A percentile compares a stretch with the other conserved stretches of the same genome.
Evolutionary conservation across 2,888 invertebrate species (phyloP).

Genomic region (Meghimatium bilineatum): DNA sequence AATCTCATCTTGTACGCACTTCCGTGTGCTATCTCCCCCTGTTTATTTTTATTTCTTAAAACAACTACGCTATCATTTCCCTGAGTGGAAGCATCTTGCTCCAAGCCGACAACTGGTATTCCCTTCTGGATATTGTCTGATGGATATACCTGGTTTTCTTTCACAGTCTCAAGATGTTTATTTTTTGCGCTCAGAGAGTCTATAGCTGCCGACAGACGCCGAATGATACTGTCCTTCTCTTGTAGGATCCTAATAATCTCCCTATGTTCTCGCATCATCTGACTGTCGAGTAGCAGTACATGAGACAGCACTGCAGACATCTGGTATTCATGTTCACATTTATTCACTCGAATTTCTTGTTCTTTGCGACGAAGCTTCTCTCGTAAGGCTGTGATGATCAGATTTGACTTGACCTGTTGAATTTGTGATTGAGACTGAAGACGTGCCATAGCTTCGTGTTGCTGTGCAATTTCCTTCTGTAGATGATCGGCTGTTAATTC

Average conservation of each 20-base stretch:
- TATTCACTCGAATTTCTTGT: constrained; percentile 53
- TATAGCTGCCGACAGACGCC: constrained; percentile 60
- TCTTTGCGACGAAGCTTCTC: constrained; percentile 61
- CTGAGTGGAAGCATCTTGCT: neutral
- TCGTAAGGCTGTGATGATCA: constrained; percentile 59
- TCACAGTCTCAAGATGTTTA: constrained; percentile 60
- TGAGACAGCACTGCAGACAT: constrained; percentile 64
- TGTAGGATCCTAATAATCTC: constrained; percentile 58
- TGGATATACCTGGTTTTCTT: constrained; percentile 61
- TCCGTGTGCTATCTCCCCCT: constrained; percentile 23
- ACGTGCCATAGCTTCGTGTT: constrained; percentile 51
- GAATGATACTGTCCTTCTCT: constrained; percentile 62
- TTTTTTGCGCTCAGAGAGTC: constrained; percentile 62
- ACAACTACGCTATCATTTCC: constrained; percentile 18
- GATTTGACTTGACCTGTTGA: constrained; percentile 59
- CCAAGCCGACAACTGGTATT: too few species aligned
- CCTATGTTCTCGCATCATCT: constrained; percentile 63
- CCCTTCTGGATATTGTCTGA: constrained; percentile 59
- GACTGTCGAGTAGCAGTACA: constrained; percentile 65
- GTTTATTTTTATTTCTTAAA: constrained; percentile 46
- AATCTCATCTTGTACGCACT: constrained; percentile 57
- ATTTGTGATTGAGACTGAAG: constrained; percentile 56
- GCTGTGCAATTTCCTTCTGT: constrained; percentile 48
- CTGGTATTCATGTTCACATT: constrained; percentile 59
- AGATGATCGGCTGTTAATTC: neutral